Conservation (phyloP, 30 jellyfish, hydroid and myxozoan genomes). For the Aurelia sp. region DNA sequence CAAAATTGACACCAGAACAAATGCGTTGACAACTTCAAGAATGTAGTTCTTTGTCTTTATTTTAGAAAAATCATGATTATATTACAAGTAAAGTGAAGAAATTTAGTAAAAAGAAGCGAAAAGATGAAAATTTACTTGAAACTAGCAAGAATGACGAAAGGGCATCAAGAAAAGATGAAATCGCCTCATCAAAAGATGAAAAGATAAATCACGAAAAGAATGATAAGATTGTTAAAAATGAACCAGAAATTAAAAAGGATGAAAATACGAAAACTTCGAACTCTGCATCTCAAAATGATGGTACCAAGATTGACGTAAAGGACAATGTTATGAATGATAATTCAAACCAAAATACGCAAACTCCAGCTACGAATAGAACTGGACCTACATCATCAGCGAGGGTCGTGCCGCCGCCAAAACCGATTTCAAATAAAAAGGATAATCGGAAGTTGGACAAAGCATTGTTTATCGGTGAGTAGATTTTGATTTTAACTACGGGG, state of each 20-base stretch:
- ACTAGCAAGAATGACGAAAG: not conserved
- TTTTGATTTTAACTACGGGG: not conserved
- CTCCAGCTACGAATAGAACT: not conserved
- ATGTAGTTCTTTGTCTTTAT: not conserved
- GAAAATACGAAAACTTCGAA: no score
- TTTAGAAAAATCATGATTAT: not conserved
- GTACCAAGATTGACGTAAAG: no score
- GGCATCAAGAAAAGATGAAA: not conserved
- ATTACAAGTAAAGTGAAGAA: not conserved
- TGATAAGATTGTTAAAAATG: no score
- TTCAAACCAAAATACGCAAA: not conserved
- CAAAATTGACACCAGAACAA: no score
- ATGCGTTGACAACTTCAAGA: no score
- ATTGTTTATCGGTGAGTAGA: constrained; percentile 42
- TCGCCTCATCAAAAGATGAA: no score
- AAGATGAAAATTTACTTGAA: not conserved
- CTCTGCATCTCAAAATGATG: no score
- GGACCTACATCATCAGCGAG: not conserved
- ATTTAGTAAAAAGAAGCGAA: not conserved
- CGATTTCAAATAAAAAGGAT: constrained; percentile 13
- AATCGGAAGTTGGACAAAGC: constrained; percentile 25
- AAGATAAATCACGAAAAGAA: no score
- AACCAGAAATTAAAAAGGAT: no score
- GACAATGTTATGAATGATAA: not conserved
- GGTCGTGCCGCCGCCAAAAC: constrained; percentile 17